Percentiles rank a stretch among this genome's conserved stretches.
Evolutionary conservation across 2,888 invertebrate genomes (phyloP).

Genomic region (Drosophila longiperda): DNA sequence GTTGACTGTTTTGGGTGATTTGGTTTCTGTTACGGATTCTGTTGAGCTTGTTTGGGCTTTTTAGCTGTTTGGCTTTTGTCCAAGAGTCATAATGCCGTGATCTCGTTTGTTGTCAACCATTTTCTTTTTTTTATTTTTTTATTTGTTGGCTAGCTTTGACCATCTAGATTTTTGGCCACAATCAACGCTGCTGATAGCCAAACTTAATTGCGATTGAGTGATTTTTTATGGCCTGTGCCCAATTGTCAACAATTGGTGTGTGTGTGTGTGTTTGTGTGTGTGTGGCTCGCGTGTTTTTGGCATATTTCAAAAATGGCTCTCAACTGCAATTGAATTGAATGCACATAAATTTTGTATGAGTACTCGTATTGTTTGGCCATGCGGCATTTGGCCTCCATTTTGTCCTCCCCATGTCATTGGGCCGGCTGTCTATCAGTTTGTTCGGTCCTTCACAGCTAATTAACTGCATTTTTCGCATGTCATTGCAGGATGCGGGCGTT

Average conservation of each 20-base stretch:
- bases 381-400: conserved; percentile 28
- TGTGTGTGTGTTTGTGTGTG: background rate
- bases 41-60: conserved; percentile 42
- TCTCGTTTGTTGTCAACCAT: conserved; percentile 62
- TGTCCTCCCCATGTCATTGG: conserved; percentile 17
- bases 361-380: conserved; percentile 19
- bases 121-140: conserved; percentile 4
- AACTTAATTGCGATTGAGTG: conserved; percentile 72
- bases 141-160: conserved; percentile 4
- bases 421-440: conserved; percentile 31
- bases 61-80: conserved; percentile 60
- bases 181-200: conserved; percentile 59
- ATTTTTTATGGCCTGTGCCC: conserved; percentile 64
- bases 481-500: conserved; percentile 43
- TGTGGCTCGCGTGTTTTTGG: conserved; percentile 57
- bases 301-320: conserved; percentile 62
- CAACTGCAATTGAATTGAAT: conserved; percentile 68
- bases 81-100: conserved; percentile 67
- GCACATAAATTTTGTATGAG: conserved; percentile 62
- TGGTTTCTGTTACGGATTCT: conserved; percentile 38
- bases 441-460: conserved; percentile 69
- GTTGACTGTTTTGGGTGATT: conserved; percentile 49
- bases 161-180: conserved; percentile 37
- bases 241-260: conserved; percentile 31
- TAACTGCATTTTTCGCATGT: conserved; percentile 72